Conservation (phyloP, 2,888 invertebrate genomes). For the Himalopsyche anomala region DNA sequence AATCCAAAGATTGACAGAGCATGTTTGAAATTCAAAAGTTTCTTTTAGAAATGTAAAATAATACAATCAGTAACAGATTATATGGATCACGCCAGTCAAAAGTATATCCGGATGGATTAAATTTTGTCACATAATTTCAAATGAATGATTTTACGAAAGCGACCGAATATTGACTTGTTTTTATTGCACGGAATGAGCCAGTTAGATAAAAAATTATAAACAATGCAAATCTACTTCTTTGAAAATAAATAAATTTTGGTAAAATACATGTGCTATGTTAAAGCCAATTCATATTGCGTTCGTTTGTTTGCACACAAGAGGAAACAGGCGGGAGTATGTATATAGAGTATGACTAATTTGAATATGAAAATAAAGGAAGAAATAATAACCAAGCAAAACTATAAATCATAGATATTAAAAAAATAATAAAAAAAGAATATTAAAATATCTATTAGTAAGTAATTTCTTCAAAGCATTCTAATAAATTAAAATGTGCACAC, state of each 20-base stretch:
- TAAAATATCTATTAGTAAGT: slow-evolving; percentile 25
- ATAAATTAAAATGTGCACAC: slow-evolving; percentile 22
- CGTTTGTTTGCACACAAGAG: slow-evolving; percentile 49
- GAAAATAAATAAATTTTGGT: slow-evolving; percentile 23
- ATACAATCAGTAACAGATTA: too few relatives aligned
- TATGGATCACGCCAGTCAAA: too few relatives aligned
- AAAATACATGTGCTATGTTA: slow-evolving; percentile 50
- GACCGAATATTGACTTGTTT: background rate
- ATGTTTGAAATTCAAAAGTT: too few relatives aligned
- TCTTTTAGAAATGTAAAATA: too few relatives aligned
- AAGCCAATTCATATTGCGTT: slow-evolving; percentile 59
- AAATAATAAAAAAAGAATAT: background rate
- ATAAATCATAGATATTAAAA: slow-evolving; percentile 35
- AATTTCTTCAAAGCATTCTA: slow-evolving; percentile 40
- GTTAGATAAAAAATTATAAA: background rate
- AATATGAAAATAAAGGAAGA: slow-evolving; percentile 45
- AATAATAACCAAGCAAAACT: slow-evolving; percentile 48
- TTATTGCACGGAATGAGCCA: background rate
- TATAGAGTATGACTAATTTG: slow-evolving; percentile 20
- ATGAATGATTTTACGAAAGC: background rate
- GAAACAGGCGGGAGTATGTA: slow-evolving; percentile 50
- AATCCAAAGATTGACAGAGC: too few relatives aligned
- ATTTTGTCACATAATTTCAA: background rate
- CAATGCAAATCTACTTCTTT: slow-evolving; percentile 36
- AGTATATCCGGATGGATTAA: background rate